These are phyloP conservation scores for Microcebus ravelobensis DNA, from an alignment of 2,113 vertebrate genomes.

Conservation along the genomic window DNA sequence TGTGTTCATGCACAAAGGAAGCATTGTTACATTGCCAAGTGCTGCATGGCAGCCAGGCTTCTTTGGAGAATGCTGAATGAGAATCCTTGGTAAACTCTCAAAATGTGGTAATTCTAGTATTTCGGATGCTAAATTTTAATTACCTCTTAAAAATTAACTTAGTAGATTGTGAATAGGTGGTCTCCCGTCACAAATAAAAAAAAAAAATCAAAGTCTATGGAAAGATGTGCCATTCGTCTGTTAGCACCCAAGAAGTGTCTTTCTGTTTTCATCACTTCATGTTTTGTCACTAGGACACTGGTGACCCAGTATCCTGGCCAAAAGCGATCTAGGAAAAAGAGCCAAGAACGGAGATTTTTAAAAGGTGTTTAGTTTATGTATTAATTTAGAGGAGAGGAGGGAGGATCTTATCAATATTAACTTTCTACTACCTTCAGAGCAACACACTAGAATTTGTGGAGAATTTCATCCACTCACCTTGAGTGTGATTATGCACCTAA, in stretches of 20 bases:
- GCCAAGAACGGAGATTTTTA: background rate
- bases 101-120: background rate
- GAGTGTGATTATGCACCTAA: background rate
- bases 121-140: background rate
- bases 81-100: background rate
- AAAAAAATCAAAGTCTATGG: background rate
- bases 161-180: background rate
- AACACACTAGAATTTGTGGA: background rate
- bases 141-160: background rate
- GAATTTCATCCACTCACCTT: background rate
- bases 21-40: slow-evolving; percentile 36
- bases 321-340: background rate
- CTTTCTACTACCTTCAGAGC: background rate
- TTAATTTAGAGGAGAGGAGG: background rate
- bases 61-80: slow-evolving; percentile 12
- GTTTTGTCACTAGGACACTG: background rate
- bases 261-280: background rate
- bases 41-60: background rate
- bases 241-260: background rate
- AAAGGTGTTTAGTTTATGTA: background rate
- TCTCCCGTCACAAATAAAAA: background rate
- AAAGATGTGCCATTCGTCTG: background rate
- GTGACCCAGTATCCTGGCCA: background rate
- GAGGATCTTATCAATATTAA: background rate
- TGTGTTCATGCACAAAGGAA: slow-evolving; percentile 47